phyloP scores from a whole-genome alignment of 2,113 vertebrate species.

The Salvelinus alpinus region DNA sequence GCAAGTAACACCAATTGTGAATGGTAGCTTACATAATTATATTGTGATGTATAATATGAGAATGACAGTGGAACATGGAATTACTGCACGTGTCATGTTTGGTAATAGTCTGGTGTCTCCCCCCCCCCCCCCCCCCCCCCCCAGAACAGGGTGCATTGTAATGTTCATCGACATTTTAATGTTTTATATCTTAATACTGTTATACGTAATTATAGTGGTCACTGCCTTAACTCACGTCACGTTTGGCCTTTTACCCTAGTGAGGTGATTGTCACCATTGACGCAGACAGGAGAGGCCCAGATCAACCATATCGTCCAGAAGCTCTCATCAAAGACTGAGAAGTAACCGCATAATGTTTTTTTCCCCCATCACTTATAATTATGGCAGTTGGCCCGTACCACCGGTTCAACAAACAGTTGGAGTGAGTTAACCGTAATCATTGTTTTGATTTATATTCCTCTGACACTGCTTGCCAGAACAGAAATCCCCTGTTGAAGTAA shows the following conservation, averaged over 20 bases:
- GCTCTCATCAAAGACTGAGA: slow-evolving; percentile 36
- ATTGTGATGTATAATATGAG: too few relatives aligned
- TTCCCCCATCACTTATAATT: slow-evolving; percentile 26
- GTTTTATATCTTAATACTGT: not conserved
- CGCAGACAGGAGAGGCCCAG: slow-evolving; percentile 20
- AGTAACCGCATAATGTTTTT: slow-evolving; percentile 31
- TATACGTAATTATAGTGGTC: not conserved
- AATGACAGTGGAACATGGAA: too few relatives aligned
- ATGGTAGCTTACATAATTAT: too few relatives aligned
- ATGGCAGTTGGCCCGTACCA: slow-evolving; percentile 31
- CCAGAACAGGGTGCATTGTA: too few relatives aligned
- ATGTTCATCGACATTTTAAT: too few relatives aligned
- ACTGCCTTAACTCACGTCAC: slow-evolving; percentile 1
- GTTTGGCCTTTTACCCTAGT: slow-evolving; percentile 16
- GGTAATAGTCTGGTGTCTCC: too few relatives aligned
- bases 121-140: too few relatives aligned
- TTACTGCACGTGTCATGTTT: too few relatives aligned
- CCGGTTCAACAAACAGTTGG: slow-evolving; percentile 35
- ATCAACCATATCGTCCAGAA: slow-evolving; percentile 23
- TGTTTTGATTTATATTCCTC: slow-evolving; percentile 39
- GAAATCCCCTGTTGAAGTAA: slow-evolving; percentile 25
- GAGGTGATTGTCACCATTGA: slow-evolving; percentile 31
- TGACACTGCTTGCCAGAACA: slow-evolving; percentile 26
- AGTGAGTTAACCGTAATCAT: slow-evolving; percentile 32
- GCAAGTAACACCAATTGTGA: too few relatives aligned